Percentiles rank a stretch among this genome's conserved stretches.
These are phyloP conservation scores for Pyrgilauda ruficollis DNA, from an alignment of 2,113 vertebrate genomes.

Conservation along the genomic window DNA sequence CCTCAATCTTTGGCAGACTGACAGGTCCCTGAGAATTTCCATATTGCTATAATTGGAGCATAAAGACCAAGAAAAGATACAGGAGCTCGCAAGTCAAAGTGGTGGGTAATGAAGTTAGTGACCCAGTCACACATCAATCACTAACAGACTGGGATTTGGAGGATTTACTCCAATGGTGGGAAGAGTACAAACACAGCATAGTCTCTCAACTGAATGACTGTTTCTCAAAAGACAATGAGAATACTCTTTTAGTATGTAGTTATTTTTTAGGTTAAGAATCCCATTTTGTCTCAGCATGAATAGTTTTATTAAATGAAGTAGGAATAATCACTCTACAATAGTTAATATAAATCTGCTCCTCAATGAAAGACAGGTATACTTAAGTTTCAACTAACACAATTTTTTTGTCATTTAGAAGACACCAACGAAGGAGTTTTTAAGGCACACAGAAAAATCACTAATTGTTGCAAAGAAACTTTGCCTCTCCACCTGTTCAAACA, in stretches of 20 bases:
- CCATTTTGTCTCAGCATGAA: not conserved
- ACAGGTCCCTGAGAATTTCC: not conserved
- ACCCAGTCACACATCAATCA: not conserved
- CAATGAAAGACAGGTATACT: not conserved
- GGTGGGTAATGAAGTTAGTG: not conserved
- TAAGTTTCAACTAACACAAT: not conserved
- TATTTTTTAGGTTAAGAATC: not conserved
- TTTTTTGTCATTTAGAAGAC: not conserved
- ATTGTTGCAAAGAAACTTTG: not conserved
- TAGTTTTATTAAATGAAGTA: not conserved
- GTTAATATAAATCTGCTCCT: not conserved
- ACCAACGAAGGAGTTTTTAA: not conserved
- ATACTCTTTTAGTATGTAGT: not conserved
- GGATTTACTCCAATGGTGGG: not conserved
- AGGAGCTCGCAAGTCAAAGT: not conserved
- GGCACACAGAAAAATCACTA: not conserved
- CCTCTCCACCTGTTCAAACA: not conserved
- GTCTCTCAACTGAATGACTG: not conserved
- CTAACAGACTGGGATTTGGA: not conserved
- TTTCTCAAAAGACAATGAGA: not conserved
- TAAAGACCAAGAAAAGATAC: not conserved
- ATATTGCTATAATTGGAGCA: not conserved
- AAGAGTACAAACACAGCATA: not conserved
- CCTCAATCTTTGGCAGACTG: not conserved
- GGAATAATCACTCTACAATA: not conserved